Evolutionary conservation across 2,797 vertebrate species (phyloP).

Genomic region (Gymnodraco acuticeps): DNA sequence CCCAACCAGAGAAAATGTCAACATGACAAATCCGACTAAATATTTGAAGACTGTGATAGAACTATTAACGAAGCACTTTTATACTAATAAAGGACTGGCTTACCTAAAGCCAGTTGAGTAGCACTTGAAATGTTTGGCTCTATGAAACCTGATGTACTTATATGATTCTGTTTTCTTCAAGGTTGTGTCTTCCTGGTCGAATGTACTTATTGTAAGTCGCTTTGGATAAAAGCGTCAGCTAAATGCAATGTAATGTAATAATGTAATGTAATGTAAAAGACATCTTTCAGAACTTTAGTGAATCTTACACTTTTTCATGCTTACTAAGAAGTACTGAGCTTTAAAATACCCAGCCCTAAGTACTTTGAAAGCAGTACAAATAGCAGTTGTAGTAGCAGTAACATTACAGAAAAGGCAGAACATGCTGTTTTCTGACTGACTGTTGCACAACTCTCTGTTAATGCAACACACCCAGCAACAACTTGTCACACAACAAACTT

Average conservation of each 20-base stretch:
- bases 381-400: not conserved
- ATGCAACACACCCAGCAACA: constrained; percentile 71
- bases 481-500: constrained; percentile 60
- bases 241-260: no score
- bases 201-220: no score
- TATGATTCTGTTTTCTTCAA: no score
- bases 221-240: no score
- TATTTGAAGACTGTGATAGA: no score
- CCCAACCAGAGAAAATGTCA: not conserved
- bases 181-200: no score
- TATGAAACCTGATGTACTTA: no score
- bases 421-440: constrained; percentile 14
- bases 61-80: no score
- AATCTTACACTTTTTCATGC: not conserved
- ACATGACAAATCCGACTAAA: not conserved
- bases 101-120: no score
- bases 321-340: not conserved
- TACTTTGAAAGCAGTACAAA: not conserved
- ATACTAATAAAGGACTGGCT: no score
- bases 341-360: not conserved
- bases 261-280: no score
- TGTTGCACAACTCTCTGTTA: constrained; percentile 66
- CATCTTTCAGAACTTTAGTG: not conserved
- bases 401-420: constrained; percentile 2
- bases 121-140: no score